Conservation (phyloP, 2,113 vertebrate genomes). For the Perca flavescens region DNA sequence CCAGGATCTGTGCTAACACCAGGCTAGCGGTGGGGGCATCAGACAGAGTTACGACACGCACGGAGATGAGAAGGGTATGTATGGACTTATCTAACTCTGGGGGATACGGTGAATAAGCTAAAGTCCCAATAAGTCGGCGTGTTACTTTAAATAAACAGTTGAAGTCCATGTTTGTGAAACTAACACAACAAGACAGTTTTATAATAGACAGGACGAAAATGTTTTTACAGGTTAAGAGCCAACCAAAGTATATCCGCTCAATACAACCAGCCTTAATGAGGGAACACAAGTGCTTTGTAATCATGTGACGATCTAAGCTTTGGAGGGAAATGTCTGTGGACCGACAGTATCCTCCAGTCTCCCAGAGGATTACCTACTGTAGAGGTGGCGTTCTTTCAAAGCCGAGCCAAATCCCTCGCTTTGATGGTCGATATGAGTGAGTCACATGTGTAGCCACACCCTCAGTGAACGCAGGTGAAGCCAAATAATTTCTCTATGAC, state of each 20-base stretch:
- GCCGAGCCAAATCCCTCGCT: conserved; percentile 47
- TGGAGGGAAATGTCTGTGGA: conserved; percentile 45
- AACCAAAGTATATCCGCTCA: background rate
- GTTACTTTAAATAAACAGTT: background rate
- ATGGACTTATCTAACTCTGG: too few species aligned
- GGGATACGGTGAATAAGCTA: too few species aligned
- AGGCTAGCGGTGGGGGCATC: too few species aligned
- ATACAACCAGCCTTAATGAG: background rate
- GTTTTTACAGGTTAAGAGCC: background rate
- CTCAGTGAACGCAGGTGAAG: conserved; percentile 59
- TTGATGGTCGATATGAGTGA: conserved; percentile 57
- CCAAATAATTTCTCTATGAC: conserved; percentile 17
- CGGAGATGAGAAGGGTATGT: too few species aligned
- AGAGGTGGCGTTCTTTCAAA: conserved; percentile 46
- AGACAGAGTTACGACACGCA: too few species aligned
- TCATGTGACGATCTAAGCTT: conserved; percentile 73
- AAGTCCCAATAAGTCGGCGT: too few species aligned
- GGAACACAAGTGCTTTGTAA: conserved; percentile 44
- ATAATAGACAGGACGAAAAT: conserved; percentile 1
- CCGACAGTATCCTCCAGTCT: conserved; percentile 33
- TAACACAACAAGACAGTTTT: background rate
- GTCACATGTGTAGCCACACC: conserved; percentile 70
- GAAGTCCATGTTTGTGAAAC: background rate
- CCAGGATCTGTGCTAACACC: too few species aligned
- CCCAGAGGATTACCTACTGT: conserved; percentile 57